Percentiles rank a stretch among this genome's conserved stretches.
Conservation (phyloP, 1,140 invertebrate species). For the Hormaphis cornu region DNA sequence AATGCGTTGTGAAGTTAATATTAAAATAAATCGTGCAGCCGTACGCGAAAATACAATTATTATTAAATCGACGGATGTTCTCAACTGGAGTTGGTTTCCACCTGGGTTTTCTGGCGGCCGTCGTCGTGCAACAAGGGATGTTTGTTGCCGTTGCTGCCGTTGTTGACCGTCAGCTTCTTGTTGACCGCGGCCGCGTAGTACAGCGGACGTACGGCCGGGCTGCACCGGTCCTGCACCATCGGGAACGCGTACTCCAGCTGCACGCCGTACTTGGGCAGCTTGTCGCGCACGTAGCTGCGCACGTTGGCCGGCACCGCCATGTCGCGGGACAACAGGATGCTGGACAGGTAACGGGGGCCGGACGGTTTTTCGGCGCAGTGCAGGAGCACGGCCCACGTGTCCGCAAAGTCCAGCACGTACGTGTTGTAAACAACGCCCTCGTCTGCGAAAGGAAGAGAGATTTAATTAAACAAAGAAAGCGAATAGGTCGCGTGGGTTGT, state of each 20-base stretch:
- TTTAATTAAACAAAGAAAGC: not conserved
- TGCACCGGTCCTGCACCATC: conserved; percentile 62
- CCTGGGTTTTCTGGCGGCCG: not conserved
- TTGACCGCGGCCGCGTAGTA: conserved; percentile 33
- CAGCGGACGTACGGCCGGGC: conserved; percentile 31
- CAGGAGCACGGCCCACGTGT: conserved; percentile 66
- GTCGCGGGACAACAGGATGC: conserved; percentile 67
- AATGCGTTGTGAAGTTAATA: too few species aligned
- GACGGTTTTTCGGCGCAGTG: conserved; percentile 77
- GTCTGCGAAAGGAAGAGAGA: conserved; percentile 50
- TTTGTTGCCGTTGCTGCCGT: not conserved
- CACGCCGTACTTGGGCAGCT: conserved; percentile 62
- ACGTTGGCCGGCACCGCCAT: conserved; percentile 51
- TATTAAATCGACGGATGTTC: too few species aligned
- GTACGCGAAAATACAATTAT: too few species aligned
- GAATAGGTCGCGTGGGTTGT: too few species aligned
- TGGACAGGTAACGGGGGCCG: conserved; percentile 67
- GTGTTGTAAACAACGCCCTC: conserved; percentile 79
- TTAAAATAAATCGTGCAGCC: too few species aligned
- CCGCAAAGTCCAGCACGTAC: conserved; percentile 58
- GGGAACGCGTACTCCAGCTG: conserved; percentile 71
- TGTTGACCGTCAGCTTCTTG: not conserved
- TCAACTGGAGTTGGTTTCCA: not conserved
- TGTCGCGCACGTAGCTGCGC: conserved; percentile 50
- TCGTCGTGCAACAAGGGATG: conserved; percentile 1